These are phyloP conservation scores for Periophthalmus magnuspinnatus DNA, from an alignment of 2,797 vertebrate genomes.

Conservation along the genomic window DNA sequence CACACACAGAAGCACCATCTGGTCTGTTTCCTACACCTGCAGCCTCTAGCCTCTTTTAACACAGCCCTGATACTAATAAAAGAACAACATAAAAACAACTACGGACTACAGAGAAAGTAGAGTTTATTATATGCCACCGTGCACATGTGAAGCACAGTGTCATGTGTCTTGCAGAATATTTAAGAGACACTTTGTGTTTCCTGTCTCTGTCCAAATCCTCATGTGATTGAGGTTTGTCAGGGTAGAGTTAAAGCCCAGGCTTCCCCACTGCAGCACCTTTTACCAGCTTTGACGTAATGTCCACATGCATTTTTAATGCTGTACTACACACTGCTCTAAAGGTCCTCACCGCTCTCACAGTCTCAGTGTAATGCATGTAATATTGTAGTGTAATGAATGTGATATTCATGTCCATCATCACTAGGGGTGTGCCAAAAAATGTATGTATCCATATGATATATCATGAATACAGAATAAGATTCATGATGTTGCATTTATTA, in stretches of 20 bases:
- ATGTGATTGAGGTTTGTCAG: slow-evolving; percentile 20
- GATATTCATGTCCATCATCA: neutral
- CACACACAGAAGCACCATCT: slow-evolving; percentile 70
- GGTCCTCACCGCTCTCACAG: slow-evolving; percentile 9
- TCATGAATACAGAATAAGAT: too few species aligned
- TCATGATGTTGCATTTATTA: too few species aligned
- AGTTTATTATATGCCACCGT: neutral
- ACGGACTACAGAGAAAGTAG: neutral
- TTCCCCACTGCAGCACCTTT: slow-evolving; percentile 54
- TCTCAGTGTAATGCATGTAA: neutral
- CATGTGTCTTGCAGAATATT: neutral
- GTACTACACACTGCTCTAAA: slow-evolving; percentile 34
- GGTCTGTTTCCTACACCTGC: slow-evolving; percentile 46
- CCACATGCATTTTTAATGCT: slow-evolving; percentile 67
- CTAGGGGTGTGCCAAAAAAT: too few species aligned
- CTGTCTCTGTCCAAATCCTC: neutral
- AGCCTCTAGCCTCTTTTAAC: neutral
- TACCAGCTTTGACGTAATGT: slow-evolving; percentile 61
- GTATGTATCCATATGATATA: too few species aligned
- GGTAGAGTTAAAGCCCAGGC: slow-evolving; percentile 31
- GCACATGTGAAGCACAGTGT: neutral
- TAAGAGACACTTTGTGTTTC: neutral
- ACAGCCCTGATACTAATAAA: neutral
- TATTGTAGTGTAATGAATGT: too few species aligned
- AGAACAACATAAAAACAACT: slow-evolving; percentile 6